A percentile compares a stretch with the other conserved stretches of the same genome.
phyloP scores from a whole-genome alignment of 2,797 vertebrate genomes.

The Schizopygopsis malacanthus region DNA sequence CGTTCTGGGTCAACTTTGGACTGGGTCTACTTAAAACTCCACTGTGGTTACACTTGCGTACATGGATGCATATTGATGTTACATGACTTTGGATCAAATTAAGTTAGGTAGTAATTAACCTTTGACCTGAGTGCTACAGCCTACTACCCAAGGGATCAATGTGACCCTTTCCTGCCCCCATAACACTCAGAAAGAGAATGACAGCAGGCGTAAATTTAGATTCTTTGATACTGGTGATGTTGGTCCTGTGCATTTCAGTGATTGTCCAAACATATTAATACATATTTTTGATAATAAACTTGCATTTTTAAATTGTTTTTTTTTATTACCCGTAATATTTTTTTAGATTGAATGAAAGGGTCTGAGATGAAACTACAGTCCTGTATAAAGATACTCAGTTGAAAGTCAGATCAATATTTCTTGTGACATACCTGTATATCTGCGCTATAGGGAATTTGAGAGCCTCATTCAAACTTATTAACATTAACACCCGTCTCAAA shows the following conservation, averaged over 20 bases:
- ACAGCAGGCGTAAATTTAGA: neutral
- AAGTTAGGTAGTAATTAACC: slow-evolving; percentile 32
- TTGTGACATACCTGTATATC: slow-evolving; percentile 61
- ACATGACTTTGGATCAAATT: slow-evolving; percentile 24
- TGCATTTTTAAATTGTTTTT: neutral
- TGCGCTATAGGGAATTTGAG: slow-evolving; percentile 57
- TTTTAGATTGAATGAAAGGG: neutral
- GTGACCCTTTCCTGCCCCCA: slow-evolving; percentile 10
- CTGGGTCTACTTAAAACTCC: slow-evolving; percentile 9
- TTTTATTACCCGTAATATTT: neutral
- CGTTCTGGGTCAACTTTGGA: neutral
- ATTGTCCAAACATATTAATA: neutral
- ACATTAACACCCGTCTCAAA: slow-evolving; percentile 62
- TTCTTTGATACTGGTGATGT: neutral
- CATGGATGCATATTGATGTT: slow-evolving; percentile 23
- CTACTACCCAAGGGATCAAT: slow-evolving; percentile 23
- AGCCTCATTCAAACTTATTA: slow-evolving; percentile 71
- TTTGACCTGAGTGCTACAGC: slow-evolving; percentile 33
- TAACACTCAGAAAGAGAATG: neutral
- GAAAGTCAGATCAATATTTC: slow-evolving; percentile 60
- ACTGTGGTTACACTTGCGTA: neutral
- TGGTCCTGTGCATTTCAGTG: neutral
- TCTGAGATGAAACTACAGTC: neutral
- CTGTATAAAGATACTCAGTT: slow-evolving; percentile 51
- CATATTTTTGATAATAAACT: neutral